Conservation (phyloP, 1,140 invertebrate genomes). For the Macrostomum lignano region DNA sequence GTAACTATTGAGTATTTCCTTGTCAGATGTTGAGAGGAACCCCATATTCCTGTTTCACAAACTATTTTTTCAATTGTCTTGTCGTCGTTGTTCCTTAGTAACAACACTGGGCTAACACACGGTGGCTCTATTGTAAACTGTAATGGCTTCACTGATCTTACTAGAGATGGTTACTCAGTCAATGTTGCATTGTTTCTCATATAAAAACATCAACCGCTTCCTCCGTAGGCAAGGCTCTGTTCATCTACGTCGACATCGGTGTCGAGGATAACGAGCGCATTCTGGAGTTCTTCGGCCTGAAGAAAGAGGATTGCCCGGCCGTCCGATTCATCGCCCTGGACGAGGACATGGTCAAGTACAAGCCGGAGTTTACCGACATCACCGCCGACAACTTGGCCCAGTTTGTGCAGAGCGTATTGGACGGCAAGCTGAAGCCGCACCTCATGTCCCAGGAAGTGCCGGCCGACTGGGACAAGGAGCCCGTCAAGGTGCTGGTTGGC, state of each 20-base stretch:
- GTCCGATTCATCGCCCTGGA: constrained; percentile 65
- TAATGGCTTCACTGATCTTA: no score
- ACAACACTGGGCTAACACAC: no score
- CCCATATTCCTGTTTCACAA: no score
- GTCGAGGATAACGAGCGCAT: constrained; percentile 75
- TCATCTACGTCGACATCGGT: constrained; percentile 66
- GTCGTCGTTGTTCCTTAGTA: no score
- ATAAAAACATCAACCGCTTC: no score
- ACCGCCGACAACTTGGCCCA: constrained; percentile 41
- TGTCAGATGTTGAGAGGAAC: no score
- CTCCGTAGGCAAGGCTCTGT: constrained; percentile 38
- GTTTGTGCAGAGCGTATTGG: constrained; percentile 55
- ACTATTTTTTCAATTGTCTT: no score
- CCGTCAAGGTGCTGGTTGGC: constrained; percentile 72
- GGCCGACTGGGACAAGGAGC: constrained; percentile 77
- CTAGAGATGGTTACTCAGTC: no score
- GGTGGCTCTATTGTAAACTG: no score
- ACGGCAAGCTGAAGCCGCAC: constrained; percentile 55
- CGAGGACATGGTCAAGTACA: constrained; percentile 85
- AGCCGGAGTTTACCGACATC: constrained; percentile 47
- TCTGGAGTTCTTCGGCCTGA: constrained; percentile 87
- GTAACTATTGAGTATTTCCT: no score
- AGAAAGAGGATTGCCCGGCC: constrained; percentile 55
- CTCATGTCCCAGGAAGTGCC: constrained; percentile 63
- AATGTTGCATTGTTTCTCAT: no score